Percentiles rank a stretch among this genome's conserved stretches.
Conservation (phyloP, 2,113 vertebrate species). For the Microtus ochrogaster region DNA sequence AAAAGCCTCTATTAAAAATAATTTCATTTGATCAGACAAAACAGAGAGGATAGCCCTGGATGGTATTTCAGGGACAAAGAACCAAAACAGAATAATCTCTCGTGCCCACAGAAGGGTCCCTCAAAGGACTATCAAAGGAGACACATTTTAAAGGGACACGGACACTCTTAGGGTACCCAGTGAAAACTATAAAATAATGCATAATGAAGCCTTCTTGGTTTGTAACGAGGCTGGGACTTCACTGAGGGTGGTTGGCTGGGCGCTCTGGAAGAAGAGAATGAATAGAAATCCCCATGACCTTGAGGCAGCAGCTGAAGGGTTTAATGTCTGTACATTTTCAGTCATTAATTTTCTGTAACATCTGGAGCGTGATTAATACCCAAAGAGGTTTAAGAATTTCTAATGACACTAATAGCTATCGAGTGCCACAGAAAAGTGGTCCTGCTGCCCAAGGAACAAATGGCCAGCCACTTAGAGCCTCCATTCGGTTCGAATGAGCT, state of each 20-base stretch:
- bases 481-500: background rate
- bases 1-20: constrained; percentile 83
- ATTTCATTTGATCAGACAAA: constrained; percentile 80
- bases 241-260: background rate
- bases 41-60: constrained; percentile 74
- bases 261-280: background rate
- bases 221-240: background rate
- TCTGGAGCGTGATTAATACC: constrained; percentile 51
- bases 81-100: constrained; percentile 51
- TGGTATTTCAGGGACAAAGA: constrained; percentile 72
- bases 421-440: background rate
- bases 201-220: background rate
- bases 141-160: background rate
- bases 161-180: background rate
- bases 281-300: constrained; percentile 23
- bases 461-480: background rate
- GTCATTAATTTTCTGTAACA: constrained; percentile 45
- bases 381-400: constrained; percentile 37
- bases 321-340: constrained; percentile 26
- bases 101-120: background rate
- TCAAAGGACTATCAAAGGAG: background rate
- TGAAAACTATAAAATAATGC: background rate
- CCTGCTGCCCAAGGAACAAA: constrained; percentile 30
- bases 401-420: constrained; percentile 35
- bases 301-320: constrained; percentile 33